phyloP scores from a whole-genome alignment of 2,797 vertebrate genomes.

The Sebastolobus alascanus region DNA sequence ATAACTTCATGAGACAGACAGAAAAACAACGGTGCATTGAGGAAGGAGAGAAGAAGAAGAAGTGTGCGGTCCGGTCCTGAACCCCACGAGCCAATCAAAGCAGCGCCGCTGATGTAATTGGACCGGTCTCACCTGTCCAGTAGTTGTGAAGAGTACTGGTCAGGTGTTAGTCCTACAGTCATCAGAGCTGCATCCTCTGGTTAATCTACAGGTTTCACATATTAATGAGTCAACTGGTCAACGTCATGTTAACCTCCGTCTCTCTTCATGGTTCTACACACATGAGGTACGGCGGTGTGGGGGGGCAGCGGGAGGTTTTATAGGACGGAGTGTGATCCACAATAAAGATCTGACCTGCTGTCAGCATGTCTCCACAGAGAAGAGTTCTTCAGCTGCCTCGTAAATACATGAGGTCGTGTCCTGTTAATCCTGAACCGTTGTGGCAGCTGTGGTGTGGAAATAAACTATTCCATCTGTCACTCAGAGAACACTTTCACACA shows the following conservation, averaged over 20 bases:
- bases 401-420: background rate
- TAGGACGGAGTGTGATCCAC: background rate
- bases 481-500: background rate
- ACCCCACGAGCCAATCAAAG: too few relatives aligned
- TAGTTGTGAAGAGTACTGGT: too few relatives aligned
- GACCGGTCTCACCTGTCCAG: too few relatives aligned
- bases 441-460: background rate
- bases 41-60: too few relatives aligned
- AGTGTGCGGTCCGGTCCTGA: too few relatives aligned
- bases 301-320: background rate
- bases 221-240: background rate
- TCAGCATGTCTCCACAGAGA: background rate
- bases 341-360: background rate
- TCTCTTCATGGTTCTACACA: background rate
- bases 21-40: too few relatives aligned
- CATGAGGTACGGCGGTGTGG: background rate
- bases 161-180: too few relatives aligned
- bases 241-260: background rate
- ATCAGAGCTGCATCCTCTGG: background rate
- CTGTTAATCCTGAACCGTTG: background rate
- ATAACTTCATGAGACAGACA: too few relatives aligned
- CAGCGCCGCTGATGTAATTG: too few relatives aligned
- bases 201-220: background rate
- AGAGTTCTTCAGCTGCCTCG: slow-evolving; percentile 11
- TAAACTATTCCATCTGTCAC: background rate